These are phyloP conservation scores for Cheirogaleus major DNA, from an alignment of 2,797 vertebrate species.

Conservation along the genomic window DNA sequence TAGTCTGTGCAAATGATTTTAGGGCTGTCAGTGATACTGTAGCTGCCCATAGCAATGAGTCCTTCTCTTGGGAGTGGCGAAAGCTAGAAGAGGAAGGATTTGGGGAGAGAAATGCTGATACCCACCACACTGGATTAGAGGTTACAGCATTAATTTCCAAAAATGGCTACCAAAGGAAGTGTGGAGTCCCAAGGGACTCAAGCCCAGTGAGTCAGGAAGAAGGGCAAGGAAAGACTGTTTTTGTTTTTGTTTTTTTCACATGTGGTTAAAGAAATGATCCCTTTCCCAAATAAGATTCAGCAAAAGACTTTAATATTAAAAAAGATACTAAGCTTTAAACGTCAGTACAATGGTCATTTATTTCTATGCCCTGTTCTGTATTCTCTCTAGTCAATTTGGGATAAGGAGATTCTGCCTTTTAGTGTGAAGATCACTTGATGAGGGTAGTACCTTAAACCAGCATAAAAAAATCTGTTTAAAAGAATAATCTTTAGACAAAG, in stretches of 20 bases:
- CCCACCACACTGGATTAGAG: constrained; percentile 69
- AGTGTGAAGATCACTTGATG: constrained; percentile 74
- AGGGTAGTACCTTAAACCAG: constrained; percentile 82
- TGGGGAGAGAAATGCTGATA: constrained; percentile 76
- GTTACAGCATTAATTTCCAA: constrained; percentile 60
- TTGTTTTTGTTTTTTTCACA: not conserved
- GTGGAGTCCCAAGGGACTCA: constrained; percentile 62
- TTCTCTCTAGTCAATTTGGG: not conserved
- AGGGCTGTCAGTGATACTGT: constrained; percentile 65
- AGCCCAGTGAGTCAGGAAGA: constrained; percentile 60
- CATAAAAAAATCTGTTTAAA: constrained; percentile 74
- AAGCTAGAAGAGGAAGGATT: constrained; percentile 70
- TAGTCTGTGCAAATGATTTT: constrained; percentile 74
- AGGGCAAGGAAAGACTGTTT: constrained; percentile 48
- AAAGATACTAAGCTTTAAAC: constrained; percentile 29
- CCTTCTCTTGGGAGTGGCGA: constrained; percentile 62
- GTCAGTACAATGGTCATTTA: not conserved
- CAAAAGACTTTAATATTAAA: constrained; percentile 48
- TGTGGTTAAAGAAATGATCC: constrained; percentile 62
- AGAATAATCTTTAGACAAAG: constrained; percentile 44
- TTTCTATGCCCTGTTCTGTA: constrained; percentile 38
- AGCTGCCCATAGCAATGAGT: constrained; percentile 40
- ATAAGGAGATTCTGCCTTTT: constrained; percentile 30
- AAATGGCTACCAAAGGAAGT: constrained; percentile 84
- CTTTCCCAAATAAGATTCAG: constrained; percentile 69